phyloP scores from a whole-genome alignment of 2,888 invertebrate species.

The Agonopterix alstromeriana region DNA sequence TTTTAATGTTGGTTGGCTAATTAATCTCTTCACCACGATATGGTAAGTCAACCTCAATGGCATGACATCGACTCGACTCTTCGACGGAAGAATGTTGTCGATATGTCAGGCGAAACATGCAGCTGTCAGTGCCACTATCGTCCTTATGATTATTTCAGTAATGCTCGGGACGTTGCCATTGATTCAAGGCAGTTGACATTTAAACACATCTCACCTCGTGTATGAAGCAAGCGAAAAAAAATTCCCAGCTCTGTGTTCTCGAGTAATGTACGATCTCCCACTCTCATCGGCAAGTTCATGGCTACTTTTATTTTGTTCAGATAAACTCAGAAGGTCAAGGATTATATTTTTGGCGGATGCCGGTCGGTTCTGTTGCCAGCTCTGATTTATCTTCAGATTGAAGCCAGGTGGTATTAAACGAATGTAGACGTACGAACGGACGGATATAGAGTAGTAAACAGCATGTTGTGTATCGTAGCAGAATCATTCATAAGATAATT shows the following conservation, averaged over 20 bases:
- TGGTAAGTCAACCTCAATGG: too few species aligned
- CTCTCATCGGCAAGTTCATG: conserved; percentile 59
- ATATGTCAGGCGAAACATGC: too few species aligned
- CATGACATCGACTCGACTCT: too few species aligned
- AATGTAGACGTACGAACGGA: conserved; percentile 14
- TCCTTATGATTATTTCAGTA: too few species aligned
- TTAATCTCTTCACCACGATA: too few species aligned
- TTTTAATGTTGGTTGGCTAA: too few species aligned
- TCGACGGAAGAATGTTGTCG: too few species aligned
- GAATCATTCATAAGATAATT: conserved; percentile 18
- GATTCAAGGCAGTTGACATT: too few species aligned
- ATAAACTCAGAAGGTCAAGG: conserved; percentile 69
- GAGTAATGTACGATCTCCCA: conserved; percentile 43
- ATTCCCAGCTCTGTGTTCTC: conserved; percentile 4
- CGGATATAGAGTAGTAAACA: conserved; percentile 30
- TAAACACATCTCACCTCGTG: too few species aligned
- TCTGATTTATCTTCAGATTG: conserved; percentile 32
- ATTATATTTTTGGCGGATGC: conserved; percentile 65
- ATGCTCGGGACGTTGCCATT: too few species aligned
- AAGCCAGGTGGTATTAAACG: conserved; percentile 31
- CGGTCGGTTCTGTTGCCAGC: conserved; percentile 44
- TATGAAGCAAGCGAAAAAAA: too few species aligned
- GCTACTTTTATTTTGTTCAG: conserved; percentile 66
- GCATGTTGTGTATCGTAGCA: conserved; percentile 17
- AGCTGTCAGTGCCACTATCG: too few species aligned